Evolutionary conservation across 92 coral and sea anemone genomes (phyloP).

Genomic region (Zoanthus solanderi): DNA sequence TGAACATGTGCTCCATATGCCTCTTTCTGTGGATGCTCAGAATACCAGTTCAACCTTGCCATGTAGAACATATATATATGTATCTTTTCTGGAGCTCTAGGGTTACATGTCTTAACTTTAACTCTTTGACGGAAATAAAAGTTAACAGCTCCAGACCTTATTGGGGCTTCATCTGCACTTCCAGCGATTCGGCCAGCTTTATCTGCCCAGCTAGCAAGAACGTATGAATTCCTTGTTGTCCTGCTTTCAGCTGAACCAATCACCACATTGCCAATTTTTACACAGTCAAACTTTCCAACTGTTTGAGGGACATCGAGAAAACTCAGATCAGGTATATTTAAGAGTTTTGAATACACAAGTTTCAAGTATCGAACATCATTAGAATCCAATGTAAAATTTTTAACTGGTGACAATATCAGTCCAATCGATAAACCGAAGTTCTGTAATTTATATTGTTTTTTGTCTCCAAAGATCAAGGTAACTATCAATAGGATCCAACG

Average conservation of each 20-base stretch:
- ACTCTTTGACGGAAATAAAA: conserved; percentile 58
- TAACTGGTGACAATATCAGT: conserved; percentile 45
- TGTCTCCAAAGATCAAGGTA: conserved; percentile 34
- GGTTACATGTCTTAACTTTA: conserved; percentile 35
- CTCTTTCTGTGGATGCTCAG: conserved; percentile 27
- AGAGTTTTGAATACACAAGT: conserved; percentile 46
- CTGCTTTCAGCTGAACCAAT: conserved; percentile 57
- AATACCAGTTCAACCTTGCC: conserved; percentile 55
- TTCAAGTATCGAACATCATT: conserved; percentile 58
- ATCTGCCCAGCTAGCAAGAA: conserved; percentile 70
- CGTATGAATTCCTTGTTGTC: conserved; percentile 59
- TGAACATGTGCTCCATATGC: conserved; percentile 17
- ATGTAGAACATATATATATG: conserved; percentile 33
- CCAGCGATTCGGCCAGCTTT: conserved; percentile 9
- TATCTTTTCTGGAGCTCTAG: neutral
- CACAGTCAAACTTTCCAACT: conserved; percentile 47
- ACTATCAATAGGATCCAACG: conserved; percentile 50
- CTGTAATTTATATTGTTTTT: conserved; percentile 15
- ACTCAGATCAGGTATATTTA: conserved; percentile 30
- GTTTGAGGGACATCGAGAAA: conserved; percentile 59
- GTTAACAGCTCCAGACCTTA: conserved; percentile 20
- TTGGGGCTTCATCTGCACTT: neutral
- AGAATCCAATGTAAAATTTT: conserved; percentile 57
- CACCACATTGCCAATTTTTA: conserved; percentile 45
- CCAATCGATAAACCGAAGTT: conserved; percentile 57